phyloP scores from a whole-genome alignment of 2,113 vertebrate species.

The Oncorhynchus keta region DNA sequence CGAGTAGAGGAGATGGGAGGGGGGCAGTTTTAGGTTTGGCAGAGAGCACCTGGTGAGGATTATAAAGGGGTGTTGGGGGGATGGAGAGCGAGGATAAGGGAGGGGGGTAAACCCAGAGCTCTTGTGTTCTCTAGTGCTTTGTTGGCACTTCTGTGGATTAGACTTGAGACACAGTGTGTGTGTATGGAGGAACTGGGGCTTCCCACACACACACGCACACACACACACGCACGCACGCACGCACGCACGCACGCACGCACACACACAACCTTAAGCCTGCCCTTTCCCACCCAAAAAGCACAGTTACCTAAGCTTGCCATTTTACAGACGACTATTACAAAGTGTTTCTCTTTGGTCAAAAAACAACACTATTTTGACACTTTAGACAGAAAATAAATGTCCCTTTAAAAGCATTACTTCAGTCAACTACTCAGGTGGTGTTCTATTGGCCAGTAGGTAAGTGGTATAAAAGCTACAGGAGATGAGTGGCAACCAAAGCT shows the following conservation, averaged over 20 bases:
- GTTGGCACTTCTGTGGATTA: conserved; percentile 50
- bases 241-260: neutral
- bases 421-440: neutral
- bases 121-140: conserved; percentile 31
- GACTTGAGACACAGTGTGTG: conserved; percentile 4
- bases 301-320: neutral
- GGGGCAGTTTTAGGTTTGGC: conserved; percentile 28
- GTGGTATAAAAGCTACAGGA: neutral
- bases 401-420: neutral
- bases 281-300: neutral
- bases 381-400: neutral
- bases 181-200: conserved; percentile 4
- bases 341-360: neutral
- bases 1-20: conserved; percentile 4
- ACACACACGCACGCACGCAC: neutral
- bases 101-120: neutral
- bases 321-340: neutral
- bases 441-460: neutral
- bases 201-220: conserved; percentile 14
- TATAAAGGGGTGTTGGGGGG: conserved; percentile 14
- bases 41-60: conserved; percentile 52
- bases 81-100: neutral
- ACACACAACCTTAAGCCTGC: neutral
- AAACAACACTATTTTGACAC: neutral
- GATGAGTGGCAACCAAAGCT: neutral